A percentile compares a stretch with the other conserved stretches of the same genome.
These are phyloP conservation scores for Nymphalis c-album DNA, from an alignment of 2,888 invertebrate species.

Conservation along the genomic window DNA sequence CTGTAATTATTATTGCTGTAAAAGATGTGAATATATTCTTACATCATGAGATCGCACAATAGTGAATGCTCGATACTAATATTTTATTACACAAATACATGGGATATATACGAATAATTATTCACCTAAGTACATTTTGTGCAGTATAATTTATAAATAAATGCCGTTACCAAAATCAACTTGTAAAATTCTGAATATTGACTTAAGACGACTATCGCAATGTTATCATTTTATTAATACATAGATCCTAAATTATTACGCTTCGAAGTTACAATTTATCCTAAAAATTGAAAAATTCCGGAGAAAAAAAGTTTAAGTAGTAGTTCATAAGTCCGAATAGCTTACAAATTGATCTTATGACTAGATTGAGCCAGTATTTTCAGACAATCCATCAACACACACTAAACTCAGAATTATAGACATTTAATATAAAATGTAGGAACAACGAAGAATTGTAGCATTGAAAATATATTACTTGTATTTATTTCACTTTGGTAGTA, in stretches of 20 bases:
- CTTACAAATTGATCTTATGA: slow-evolving; percentile 79
- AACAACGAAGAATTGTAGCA: slow-evolving; percentile 64
- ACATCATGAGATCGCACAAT: slow-evolving; percentile 75
- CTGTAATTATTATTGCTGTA: slow-evolving; percentile 39
- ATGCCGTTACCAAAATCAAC: slow-evolving; percentile 65
- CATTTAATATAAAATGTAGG: slow-evolving; percentile 77
- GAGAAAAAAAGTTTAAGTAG: slow-evolving; percentile 63
- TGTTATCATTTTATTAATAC: slow-evolving; percentile 53
- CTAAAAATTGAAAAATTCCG: slow-evolving; percentile 69
- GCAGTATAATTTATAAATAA: slow-evolving; percentile 73
- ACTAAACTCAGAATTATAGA: slow-evolving; percentile 71
- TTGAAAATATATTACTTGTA: slow-evolving; percentile 55
- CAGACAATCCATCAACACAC: slow-evolving; percentile 62
- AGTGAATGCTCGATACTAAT: slow-evolving; percentile 58
- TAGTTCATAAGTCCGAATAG: slow-evolving; percentile 69
- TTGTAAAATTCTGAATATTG: slow-evolving; percentile 60
- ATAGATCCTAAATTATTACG: slow-evolving; percentile 54
- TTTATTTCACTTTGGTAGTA: slow-evolving; percentile 41
- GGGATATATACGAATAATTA: slow-evolving; percentile 52
- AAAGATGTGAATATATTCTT: slow-evolving; percentile 39
- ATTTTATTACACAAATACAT: slow-evolving; percentile 53
- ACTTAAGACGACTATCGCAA: slow-evolving; percentile 51
- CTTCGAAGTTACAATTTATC: slow-evolving; percentile 46
- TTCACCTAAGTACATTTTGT: slow-evolving; percentile 78
- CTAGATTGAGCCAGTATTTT: slow-evolving; percentile 80